Percentiles rank a stretch among this genome's conserved stretches.
These are phyloP conservation scores for Chaetodon trifasciatus DNA, from an alignment of 2,797 vertebrate species.

Conservation along the genomic window DNA sequence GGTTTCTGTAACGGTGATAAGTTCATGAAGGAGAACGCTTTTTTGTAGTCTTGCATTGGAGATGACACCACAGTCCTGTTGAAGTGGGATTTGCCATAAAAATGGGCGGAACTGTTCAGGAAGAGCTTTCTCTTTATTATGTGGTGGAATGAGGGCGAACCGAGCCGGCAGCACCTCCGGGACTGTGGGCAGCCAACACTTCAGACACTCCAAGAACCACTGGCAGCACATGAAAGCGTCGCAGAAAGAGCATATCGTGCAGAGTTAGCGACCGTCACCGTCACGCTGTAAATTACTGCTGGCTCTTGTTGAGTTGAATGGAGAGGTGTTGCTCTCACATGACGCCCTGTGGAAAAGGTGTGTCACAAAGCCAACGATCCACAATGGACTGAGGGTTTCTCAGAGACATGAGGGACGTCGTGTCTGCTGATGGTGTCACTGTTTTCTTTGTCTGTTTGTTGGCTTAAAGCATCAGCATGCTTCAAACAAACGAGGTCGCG, in stretches of 20 bases:
- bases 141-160: conserved; percentile 58
- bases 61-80: conserved; percentile 29
- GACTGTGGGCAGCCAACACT: conserved; percentile 54
- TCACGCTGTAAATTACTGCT: conserved; percentile 17
- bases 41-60: background rate
- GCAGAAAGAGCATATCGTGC: conserved; percentile 30
- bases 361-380: conserved; percentile 3
- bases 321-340: background rate
- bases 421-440: too few relatives aligned
- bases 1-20: background rate
- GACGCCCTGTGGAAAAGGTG: conserved; percentile 12
- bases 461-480: background rate
- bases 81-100: conserved; percentile 50
- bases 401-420: background rate
- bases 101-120: conserved; percentile 64
- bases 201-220: conserved; percentile 52
- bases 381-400: background rate
- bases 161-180: conserved; percentile 41
- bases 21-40: background rate
- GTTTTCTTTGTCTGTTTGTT: background rate
- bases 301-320: background rate
- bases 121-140: conserved; percentile 69
- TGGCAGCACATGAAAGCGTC: conserved; percentile 78
- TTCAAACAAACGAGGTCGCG: background rate
- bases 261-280: conserved; percentile 19